Conservation (phyloP, 2,797 vertebrate genomes). For the Parambassis ranga region DNA sequence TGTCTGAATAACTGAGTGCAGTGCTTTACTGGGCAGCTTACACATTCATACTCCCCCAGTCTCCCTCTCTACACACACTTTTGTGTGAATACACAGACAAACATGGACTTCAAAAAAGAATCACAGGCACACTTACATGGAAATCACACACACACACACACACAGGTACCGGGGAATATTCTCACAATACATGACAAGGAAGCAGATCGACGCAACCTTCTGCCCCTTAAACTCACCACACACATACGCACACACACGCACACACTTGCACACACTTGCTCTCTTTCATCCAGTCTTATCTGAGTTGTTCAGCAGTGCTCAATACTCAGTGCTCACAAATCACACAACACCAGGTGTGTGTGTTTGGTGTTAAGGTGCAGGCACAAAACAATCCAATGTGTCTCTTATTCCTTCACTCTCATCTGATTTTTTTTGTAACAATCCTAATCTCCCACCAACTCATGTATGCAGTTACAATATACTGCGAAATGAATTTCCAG, state of each 20-base stretch:
- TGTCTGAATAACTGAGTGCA: constrained; percentile 18
- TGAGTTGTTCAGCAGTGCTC: constrained; percentile 23
- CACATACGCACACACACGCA: background rate
- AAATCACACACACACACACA: constrained; percentile 6
- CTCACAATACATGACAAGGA: background rate
- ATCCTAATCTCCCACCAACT: too few species aligned
- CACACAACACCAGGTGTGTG: constrained; percentile 19
- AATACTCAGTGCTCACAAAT: constrained; percentile 3
- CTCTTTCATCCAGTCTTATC: constrained; percentile 28
- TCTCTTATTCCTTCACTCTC: too few species aligned
- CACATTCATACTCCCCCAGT: background rate
- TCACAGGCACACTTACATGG: constrained; percentile 1
- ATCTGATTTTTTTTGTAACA: too few species aligned
- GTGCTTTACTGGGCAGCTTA: background rate
- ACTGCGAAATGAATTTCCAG: too few species aligned
- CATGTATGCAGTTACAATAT: too few species aligned
- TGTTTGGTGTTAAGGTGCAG: background rate
- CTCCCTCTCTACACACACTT: constrained; percentile 3
- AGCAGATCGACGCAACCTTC: constrained; percentile 8
- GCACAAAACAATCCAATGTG: background rate
- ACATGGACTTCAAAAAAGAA: constrained; percentile 1
- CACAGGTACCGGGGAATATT: too few species aligned
- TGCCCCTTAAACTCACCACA: background rate
- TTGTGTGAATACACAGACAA: background rate
- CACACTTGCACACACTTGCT: background rate